Base-by-base conservation (phyloP, 2,888 invertebrate genomes). In the Neria commutata region DNA sequence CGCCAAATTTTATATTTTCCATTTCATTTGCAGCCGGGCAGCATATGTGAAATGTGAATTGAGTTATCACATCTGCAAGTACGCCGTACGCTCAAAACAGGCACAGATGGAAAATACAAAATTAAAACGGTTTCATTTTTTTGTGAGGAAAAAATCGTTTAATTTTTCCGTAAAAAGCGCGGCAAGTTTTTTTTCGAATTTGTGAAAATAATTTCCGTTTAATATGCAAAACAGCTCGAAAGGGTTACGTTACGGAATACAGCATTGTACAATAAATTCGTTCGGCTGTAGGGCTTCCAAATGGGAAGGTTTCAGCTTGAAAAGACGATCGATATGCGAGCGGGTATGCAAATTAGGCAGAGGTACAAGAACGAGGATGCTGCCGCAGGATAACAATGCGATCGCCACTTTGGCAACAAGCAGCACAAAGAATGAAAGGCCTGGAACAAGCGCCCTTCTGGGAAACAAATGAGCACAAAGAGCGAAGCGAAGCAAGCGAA, bases 361-460 rank as follows among this genome's bases (percentile, higher is more conserved):
- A 47, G 33, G 33, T 17, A 23, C 29, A 21, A 37, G 23, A 16
- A 21, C 11, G 19, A 45, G 46, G 33, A 54, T 54, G 37, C 52
- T 52, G 52, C 14, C 54, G 29, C 42, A 26, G 42, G 52, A 19
- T 14, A 42, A 21, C 64, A 67, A 70, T 67, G 58, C 62, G 72
- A 69, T 72, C 72, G 71, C 70, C 72, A 69, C 68, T 71, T 71
- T 69, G 67, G 68, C 68, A 61, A 64, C 55, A 42, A 42, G 17
- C 21, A 21, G 21, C 17, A 42, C 17, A 42, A 17, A 6, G 17
- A 42, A 19, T 42, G 19, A 42, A 42, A 19, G 17, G 63, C 64
- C 66, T 68, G 64, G 69, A 62, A 71, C 72, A 72, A 70, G 70
- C 70, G 66, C 67, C 68, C 71, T 69, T 71, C 64, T 50, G 10